These are phyloP conservation scores for Eupithecia abbreviata DNA, from an alignment of 2,888 invertebrate species.

Conservation along the genomic window DNA sequence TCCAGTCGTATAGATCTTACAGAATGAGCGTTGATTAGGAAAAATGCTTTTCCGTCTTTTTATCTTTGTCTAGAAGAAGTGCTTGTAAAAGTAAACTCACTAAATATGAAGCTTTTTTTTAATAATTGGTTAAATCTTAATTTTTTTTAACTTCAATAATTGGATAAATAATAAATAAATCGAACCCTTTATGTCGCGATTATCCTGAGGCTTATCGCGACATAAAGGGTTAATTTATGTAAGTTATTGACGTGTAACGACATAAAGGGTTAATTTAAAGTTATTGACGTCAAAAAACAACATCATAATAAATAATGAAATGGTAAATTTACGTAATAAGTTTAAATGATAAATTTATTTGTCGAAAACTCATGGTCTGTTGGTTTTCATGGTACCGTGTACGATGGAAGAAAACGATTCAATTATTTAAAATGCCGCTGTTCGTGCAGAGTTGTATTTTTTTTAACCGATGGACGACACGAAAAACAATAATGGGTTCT, in stretches of 20 bases:
- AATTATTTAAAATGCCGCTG: not conserved
- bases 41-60: not conserved
- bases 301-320: not conserved
- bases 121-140: too few species aligned
- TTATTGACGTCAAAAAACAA: not conserved
- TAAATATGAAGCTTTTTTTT: too few species aligned
- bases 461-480: too few species aligned
- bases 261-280: too few species aligned
- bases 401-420: not conserved
- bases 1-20: too few species aligned
- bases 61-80: not conserved
- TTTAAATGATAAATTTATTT: not conserved
- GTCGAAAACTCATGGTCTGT: conserved; percentile 1
- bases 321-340: not conserved
- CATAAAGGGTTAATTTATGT: too few species aligned
- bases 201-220: too few species aligned
- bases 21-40: not conserved
- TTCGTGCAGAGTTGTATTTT: not conserved
- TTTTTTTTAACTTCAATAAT: too few species aligned
- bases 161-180: too few species aligned
- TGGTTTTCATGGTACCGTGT: not conserved
- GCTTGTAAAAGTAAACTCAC: too few species aligned
- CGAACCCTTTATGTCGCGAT: too few species aligned
- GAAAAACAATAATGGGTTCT: too few species aligned
- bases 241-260: not conserved